Evolutionary conservation across 1,140 invertebrate genomes (phyloP).

Genomic region (Bactericera cockerelli): DNA sequence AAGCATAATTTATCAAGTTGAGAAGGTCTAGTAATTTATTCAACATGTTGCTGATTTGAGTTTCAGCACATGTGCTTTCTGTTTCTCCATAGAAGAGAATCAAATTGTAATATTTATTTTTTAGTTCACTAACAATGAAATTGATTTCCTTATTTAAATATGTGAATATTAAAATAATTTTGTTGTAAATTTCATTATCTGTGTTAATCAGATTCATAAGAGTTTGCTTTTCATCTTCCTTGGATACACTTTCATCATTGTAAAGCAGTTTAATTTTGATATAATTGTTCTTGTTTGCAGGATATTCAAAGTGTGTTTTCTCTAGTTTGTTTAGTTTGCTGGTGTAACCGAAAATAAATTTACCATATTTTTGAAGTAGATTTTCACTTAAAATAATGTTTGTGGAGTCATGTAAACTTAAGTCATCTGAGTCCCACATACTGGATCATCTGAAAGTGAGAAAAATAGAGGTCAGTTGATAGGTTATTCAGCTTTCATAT

Average conservation of each 20-base stretch:
- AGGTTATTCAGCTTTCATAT: too few relatives aligned
- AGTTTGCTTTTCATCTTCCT: not conserved
- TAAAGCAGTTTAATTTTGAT: not conserved
- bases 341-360: not conserved
- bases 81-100: not conserved
- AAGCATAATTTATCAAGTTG: not conserved
- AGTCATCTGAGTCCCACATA: not conserved
- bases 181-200: conserved; percentile 1
- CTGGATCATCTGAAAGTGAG: too few relatives aligned
- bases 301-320: not conserved
- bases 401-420: not conserved
- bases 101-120: conserved; percentile 5
- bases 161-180: not conserved
- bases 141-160: conserved; percentile 3
- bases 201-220: not conserved
- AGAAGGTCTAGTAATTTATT: not conserved
- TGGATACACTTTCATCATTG: not conserved
- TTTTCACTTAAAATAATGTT: not conserved
- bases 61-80: not conserved
- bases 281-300: not conserved
- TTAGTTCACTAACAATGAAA: not conserved
- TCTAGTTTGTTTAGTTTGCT: not conserved
- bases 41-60: not conserved
- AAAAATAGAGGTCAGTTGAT: too few relatives aligned
- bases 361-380: not conserved